Evolutionary conservation across 1,140 invertebrate genomes (phyloP).

Genomic region (Procambarus clarkii): DNA sequence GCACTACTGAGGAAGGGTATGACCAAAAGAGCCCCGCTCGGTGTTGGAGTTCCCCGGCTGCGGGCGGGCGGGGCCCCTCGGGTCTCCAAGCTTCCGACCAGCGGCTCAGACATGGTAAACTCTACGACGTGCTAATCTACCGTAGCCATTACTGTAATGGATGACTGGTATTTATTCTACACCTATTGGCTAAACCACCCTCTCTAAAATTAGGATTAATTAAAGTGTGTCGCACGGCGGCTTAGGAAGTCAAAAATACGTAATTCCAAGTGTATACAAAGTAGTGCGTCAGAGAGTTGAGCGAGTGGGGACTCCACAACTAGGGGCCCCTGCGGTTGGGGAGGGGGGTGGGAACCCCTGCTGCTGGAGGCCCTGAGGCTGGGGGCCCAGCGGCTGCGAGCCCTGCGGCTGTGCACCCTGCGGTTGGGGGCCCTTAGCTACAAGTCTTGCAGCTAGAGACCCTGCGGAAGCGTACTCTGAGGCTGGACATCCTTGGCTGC

Average conservation of each 20-base stretch:
- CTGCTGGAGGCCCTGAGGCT: too few relatives aligned
- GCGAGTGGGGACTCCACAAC: background rate
- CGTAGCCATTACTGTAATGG: background rate
- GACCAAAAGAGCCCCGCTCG: background rate
- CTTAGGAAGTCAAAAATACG: constrained; percentile 10
- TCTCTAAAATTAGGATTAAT: constrained; percentile 10
- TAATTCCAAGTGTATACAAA: constrained; percentile 31
- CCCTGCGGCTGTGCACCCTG: too few relatives aligned
- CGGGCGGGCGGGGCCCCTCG: background rate
- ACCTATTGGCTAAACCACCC: constrained; percentile 16
- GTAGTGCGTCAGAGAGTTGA: constrained; percentile 18
- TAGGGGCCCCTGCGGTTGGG: background rate
- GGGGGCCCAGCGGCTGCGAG: too few relatives aligned
- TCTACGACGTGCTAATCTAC: background rate
- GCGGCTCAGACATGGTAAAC: background rate
- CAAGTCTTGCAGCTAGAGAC: too few relatives aligned
- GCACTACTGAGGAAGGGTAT: constrained; percentile 1
- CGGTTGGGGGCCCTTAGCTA: too few relatives aligned
- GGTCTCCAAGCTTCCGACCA: background rate
- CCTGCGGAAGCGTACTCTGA: too few relatives aligned
- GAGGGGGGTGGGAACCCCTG: background rate
- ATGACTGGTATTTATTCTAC: constrained; percentile 2
- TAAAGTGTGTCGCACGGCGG: constrained; percentile 15
- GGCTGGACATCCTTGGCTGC: too few relatives aligned
- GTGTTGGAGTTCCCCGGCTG: background rate